These are phyloP conservation scores for Periplaneta americana DNA, from an alignment of 1,140 invertebrate species.

Conservation along the genomic window DNA sequence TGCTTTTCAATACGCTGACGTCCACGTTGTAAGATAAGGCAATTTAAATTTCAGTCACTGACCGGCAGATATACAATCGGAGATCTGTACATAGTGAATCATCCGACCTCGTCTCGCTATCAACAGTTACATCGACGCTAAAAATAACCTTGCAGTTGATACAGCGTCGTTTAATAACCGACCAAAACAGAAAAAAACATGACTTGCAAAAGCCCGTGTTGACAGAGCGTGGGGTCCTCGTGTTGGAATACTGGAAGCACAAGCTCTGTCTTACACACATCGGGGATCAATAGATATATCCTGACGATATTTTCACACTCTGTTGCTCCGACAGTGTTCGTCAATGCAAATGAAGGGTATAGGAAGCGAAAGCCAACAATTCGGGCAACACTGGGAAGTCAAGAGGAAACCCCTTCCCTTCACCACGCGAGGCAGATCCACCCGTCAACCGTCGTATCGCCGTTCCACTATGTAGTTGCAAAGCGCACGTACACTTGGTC, in stretches of 20 bases:
- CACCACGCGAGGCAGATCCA: neutral
- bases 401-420: neutral
- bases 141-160: too few relatives aligned
- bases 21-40: too few relatives aligned
- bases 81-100: too few relatives aligned
- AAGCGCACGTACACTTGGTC: neutral
- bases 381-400: neutral
- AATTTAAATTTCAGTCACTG: too few relatives aligned
- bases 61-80: too few relatives aligned
- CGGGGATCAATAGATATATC: constrained; percentile 6
- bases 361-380: too few relatives aligned
- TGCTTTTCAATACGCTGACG: too few relatives aligned
- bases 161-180: too few relatives aligned
- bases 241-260: neutral
- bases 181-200: neutral
- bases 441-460: neutral
- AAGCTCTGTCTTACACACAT: neutral
- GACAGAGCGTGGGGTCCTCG: neutral
- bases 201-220: neutral
- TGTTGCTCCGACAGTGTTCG: constrained; percentile 1
- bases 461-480: neutral
- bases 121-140: too few relatives aligned
- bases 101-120: too few relatives aligned
- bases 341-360: constrained; percentile 3
- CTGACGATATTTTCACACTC: neutral